These are phyloP conservation scores for Cephalotes varians DNA, from an alignment of 2,888 invertebrate species.

Conservation along the genomic window DNA sequence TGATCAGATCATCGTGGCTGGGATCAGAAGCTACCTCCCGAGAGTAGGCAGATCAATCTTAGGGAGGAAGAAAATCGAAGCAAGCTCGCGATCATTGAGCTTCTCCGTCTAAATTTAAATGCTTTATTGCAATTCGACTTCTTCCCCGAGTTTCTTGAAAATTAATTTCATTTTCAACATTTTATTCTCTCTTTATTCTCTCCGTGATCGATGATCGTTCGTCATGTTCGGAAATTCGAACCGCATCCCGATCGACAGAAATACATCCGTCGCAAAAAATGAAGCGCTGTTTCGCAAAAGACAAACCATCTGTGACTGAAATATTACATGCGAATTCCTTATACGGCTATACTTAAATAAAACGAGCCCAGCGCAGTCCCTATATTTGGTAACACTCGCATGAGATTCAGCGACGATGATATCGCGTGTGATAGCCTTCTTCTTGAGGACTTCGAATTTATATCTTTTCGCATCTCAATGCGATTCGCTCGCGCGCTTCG, in stretches of 20 bases:
- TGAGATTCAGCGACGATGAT: constrained; percentile 51
- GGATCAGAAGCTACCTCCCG: constrained; percentile 34
- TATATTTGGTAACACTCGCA: constrained; percentile 46
- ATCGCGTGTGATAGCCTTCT: constrained; percentile 56
- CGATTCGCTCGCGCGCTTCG: constrained; percentile 46
- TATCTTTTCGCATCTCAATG: constrained; percentile 1
- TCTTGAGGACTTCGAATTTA: constrained; percentile 30
- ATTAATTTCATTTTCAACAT: constrained; percentile 2
- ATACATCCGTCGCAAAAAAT: neutral
- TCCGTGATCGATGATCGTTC: neutral
- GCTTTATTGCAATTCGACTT: neutral
- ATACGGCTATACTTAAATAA: constrained; percentile 46
- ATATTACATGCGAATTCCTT: constrained; percentile 31
- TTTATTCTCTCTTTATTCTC: neutral
- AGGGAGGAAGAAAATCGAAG: neutral
- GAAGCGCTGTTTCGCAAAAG: neutral
- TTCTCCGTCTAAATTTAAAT: neutral
- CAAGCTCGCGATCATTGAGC: neutral
- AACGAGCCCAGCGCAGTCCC: constrained; percentile 25
- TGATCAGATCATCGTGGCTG: constrained; percentile 43
- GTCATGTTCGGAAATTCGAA: neutral
- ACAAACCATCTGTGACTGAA: constrained; percentile 3
- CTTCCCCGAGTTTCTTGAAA: neutral
- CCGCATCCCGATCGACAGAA: neutral
- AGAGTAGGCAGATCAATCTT: constrained; percentile 32